Conservation (phyloP, 2,797 vertebrate genomes). For the Crypturellus tataupa region DNA sequence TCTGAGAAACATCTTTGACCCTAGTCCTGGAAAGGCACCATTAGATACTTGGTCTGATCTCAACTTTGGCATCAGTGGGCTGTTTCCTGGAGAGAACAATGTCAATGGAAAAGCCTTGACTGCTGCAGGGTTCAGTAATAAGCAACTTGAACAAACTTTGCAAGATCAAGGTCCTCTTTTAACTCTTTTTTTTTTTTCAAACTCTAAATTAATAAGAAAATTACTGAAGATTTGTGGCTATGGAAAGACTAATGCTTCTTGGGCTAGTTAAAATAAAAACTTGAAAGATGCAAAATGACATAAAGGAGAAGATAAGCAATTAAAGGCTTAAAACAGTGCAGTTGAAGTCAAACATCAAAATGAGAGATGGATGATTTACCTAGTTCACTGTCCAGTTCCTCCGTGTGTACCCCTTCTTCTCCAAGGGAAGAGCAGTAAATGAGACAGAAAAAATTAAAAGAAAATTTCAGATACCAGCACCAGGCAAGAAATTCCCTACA, state of each 20-base stretch:
- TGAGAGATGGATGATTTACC: slow-evolving; percentile 86
- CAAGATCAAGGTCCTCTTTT: neutral
- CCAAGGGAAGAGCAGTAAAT: slow-evolving; percentile 83
- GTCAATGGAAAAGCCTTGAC: neutral
- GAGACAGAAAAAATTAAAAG: slow-evolving; percentile 84
- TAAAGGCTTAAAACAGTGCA: slow-evolving; percentile 61
- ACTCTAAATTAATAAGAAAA: neutral
- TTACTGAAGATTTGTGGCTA: neutral
- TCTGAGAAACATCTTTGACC: neutral
- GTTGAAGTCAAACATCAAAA: slow-evolving; percentile 61
- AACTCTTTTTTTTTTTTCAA: neutral
- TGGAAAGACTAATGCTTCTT: neutral
- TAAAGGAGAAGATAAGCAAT: slow-evolving; percentile 63
- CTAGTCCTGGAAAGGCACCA: neutral
- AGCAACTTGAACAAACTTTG: neutral
- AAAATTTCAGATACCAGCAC: slow-evolving; percentile 87
- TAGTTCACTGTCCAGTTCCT: slow-evolving; percentile 99
- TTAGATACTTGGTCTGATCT: neutral
- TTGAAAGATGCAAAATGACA: slow-evolving; percentile 65
- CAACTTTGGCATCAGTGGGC: neutral
- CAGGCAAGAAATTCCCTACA: slow-evolving; percentile 81
- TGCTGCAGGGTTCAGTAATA: neutral
- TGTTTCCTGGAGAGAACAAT: neutral
- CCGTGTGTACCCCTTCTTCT: slow-evolving; percentile 99
- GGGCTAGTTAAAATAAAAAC: slow-evolving; percentile 32